Evolutionary conservation across 1,140 invertebrate genomes (phyloP).

Genomic region (Leptopilina clavipes): DNA sequence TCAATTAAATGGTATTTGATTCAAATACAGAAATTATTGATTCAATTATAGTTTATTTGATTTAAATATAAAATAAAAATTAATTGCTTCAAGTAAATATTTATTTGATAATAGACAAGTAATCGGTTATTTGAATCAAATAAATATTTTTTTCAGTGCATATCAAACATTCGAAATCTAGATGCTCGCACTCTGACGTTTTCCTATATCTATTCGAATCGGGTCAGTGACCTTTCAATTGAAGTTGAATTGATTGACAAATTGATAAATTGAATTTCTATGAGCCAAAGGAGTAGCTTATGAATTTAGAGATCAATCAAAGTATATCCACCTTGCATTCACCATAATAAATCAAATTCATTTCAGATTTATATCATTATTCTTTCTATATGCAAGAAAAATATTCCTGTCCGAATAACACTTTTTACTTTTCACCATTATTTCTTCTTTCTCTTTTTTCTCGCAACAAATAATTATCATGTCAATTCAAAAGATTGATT

Average conservation of each 20-base stretch:
- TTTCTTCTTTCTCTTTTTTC: not conserved
- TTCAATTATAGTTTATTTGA: too few species aligned
- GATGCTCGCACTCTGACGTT: conserved; percentile 26
- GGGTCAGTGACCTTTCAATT: conserved; percentile 12
- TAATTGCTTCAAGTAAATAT: too few species aligned
- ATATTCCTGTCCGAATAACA: not conserved
- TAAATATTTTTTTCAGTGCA: too few species aligned
- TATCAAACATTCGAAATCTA: conserved; percentile 26
- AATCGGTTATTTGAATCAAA: too few species aligned
- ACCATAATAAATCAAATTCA: conserved; percentile 11
- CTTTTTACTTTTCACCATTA: not conserved
- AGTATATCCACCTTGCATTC: not conserved
- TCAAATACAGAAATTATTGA: too few species aligned
- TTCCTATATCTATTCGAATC: not conserved
- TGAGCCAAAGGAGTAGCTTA: conserved; percentile 26
- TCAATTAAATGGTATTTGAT: too few species aligned
- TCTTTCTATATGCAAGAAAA: not conserved
- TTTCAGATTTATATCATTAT: conserved; percentile 21
- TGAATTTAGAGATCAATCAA: conserved; percentile 33
- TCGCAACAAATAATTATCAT: too few species aligned
- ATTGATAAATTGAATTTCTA: conserved; percentile 34
- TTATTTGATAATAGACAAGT: too few species aligned
- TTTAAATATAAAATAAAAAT: too few species aligned
- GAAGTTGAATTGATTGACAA: conserved; percentile 8
- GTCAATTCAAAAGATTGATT: too few species aligned